phyloP scores from a whole-genome alignment of 2,113 vertebrate species.

The Hippocampus barbouri region DNA sequence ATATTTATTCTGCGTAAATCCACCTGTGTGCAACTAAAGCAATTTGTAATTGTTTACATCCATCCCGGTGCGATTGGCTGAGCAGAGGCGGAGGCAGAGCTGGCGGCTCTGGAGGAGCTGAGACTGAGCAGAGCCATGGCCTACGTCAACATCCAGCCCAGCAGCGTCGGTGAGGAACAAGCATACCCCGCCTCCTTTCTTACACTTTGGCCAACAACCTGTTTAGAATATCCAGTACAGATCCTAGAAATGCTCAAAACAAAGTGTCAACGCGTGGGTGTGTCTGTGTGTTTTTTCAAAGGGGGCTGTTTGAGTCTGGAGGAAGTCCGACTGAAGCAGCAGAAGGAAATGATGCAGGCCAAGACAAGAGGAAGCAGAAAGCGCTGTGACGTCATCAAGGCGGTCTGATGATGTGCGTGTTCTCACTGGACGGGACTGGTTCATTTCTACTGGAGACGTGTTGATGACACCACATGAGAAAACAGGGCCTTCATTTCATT shows the following conservation, averaged over 20 bases:
- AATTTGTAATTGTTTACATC: neutral
- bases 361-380: constrained; percentile 43
- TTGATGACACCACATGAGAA: too few relatives aligned
- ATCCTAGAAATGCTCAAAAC: neutral
- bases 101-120: constrained; percentile 62
- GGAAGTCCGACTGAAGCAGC: constrained; percentile 59
- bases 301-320: constrained; percentile 62
- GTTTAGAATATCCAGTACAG: neutral
- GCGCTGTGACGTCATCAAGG: too few relatives aligned
- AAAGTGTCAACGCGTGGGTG: neutral
- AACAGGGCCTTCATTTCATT: too few relatives aligned
- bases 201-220: too few relatives aligned
- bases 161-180: constrained; percentile 61
- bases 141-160: constrained; percentile 65
- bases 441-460: too few relatives aligned
- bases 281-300: constrained; percentile 14
- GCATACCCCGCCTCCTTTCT: neutral
- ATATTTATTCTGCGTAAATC: too few relatives aligned
- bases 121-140: constrained; percentile 59
- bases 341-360: constrained; percentile 59
- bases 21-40: too few relatives aligned
- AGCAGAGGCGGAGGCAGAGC: constrained; percentile 66
- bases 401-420: neutral
- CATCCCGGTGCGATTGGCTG: constrained; percentile 26
- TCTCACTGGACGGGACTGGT: neutral